A percentile compares a stretch with the other conserved stretches of the same genome.
phyloP scores from a whole-genome alignment of 2,888 invertebrate species.

The Cosmorhoe ocellata region DNA sequence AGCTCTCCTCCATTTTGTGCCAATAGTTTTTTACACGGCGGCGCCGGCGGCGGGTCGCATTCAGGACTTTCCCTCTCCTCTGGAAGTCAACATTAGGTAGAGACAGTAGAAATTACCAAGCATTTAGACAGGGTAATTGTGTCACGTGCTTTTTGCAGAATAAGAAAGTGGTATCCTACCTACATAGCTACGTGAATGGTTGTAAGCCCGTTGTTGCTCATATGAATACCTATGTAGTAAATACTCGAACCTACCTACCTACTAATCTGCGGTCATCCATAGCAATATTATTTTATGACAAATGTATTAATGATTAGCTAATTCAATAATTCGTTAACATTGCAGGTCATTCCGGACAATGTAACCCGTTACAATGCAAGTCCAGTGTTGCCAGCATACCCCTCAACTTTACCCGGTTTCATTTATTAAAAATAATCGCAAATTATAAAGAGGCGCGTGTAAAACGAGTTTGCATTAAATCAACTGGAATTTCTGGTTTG shows the following conservation, averaged over 20 bases:
- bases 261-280: neutral
- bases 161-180: no score
- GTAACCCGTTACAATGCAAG: conserved; percentile 46
- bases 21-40: no score
- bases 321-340: conserved; percentile 74
- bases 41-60: no score
- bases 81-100: no score
- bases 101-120: no score
- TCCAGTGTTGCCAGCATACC: conserved; percentile 51
- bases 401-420: conserved; percentile 28
- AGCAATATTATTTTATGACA: conserved; percentile 48
- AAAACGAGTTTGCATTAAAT: conserved; percentile 58
- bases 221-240: neutral
- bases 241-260: neutral
- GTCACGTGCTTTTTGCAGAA: no score
- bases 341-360: conserved; percentile 73
- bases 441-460: conserved; percentile 71
- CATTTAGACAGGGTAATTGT: no score
- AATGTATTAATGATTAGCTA: conserved; percentile 65
- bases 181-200: no score
- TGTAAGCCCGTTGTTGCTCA: no score
- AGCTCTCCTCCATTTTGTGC: no score
- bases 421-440: conserved; percentile 50
- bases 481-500: conserved; percentile 70
- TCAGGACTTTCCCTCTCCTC: no score